Percentiles rank a stretch among this genome's conserved stretches.
Conservation (phyloP, 2,113 vertebrate species). For the Cynopterus brachyotis region DNA sequence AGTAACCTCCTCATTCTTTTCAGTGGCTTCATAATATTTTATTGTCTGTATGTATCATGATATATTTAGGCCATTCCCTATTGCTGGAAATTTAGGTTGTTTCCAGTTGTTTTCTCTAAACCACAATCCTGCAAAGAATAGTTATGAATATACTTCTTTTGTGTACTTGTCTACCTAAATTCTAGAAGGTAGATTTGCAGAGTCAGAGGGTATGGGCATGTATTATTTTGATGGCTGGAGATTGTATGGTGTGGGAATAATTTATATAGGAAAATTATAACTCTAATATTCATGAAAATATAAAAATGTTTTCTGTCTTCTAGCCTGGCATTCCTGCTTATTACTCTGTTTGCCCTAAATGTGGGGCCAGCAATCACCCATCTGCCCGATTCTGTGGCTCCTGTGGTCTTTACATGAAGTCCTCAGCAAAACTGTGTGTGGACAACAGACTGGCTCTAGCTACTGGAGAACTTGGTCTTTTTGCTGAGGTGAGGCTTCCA, state of each 20-base stretch:
- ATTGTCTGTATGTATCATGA: background rate
- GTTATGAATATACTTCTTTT: background rate
- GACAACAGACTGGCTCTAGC: background rate
- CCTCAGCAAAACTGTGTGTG: conserved; percentile 67
- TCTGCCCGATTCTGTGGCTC: conserved; percentile 87
- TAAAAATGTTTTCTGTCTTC: conserved; percentile 52
- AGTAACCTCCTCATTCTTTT: background rate
- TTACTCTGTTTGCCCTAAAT: conserved; percentile 86
- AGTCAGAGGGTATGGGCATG: background rate
- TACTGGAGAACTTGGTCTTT: background rate
- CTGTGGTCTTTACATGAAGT: conserved; percentile 88
- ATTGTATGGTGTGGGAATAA: background rate
- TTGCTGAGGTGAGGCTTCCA: conserved; percentile 73
- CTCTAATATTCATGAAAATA: conserved; percentile 9
- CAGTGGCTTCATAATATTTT: background rate
- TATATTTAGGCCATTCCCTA: background rate
- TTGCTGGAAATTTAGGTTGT: background rate
- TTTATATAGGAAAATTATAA: background rate
- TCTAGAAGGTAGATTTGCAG: background rate
- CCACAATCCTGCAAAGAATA: background rate
- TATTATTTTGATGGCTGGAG: background rate
- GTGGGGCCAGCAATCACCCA: conserved; percentile 86
- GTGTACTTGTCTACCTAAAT: background rate
- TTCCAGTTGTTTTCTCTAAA: conserved; percentile 17
- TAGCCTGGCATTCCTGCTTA: conserved; percentile 80